Evolutionary conservation across 2,888 invertebrate genomes (phyloP), one percentile per base, ranked within the genome.

Genomic region (Thera obeliscata): DNA sequence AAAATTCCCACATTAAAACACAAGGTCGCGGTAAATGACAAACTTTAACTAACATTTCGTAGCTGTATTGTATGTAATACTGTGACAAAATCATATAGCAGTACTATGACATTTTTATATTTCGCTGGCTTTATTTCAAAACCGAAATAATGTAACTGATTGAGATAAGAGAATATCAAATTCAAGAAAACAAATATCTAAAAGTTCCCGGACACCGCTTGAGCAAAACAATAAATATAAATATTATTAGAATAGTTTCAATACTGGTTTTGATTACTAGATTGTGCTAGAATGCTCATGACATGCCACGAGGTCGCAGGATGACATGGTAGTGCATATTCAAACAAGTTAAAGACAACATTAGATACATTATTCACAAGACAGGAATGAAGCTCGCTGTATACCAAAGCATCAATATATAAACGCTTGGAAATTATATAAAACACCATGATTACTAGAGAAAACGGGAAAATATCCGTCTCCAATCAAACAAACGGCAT

Each of bases 1-100:
- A 79, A 74, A 82, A 80, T 89, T 91, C 90, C 85, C 89, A 91
- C 91, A 88, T 86, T 88, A 87, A 62, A 82, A 87, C 76, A 76
- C 89, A 87, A 90, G 90, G 90, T 83, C 85, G 76, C 70, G 7
- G 22, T 71, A 67, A 56, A 69, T 69, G 69, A 69, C 69, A 66
- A 69, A 66, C 48, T 66, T 43, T 49, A 66, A 61, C 72, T 66
- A 76, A 77, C 72, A 74, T 63, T 62, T 69, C 50, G 62, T 60
- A 41, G 49, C 57, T 41, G 52, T 68, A 49, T 60, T 41, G 52
- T 68, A 49, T 56, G 63, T 66, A 61, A 67, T 66, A 43, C 11
- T 54, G 64, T 69, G 66, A 63, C 69, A 69, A 69, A 66, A 66
- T 62, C 43, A 48, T 61, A 12, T 35, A 57, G n/a, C 61, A 3